Percentiles rank a stretch among this genome's conserved stretches.
Conservation (phyloP, 2,797 vertebrate species). For the Otus scops region DNA sequence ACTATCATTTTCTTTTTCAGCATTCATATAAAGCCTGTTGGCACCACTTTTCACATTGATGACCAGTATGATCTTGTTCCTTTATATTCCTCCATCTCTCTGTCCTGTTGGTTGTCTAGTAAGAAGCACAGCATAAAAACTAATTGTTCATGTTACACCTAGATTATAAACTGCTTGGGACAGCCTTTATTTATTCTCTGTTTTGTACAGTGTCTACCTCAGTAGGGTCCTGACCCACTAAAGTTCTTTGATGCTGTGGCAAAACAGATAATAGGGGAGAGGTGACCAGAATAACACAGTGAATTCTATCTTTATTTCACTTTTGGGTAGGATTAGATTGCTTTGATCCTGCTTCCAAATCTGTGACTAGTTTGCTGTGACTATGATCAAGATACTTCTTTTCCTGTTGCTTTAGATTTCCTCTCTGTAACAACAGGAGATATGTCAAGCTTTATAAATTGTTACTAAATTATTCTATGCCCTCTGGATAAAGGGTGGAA, state of each 20-base stretch:
- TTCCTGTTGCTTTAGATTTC: neutral
- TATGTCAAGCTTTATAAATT: slow-evolving; percentile 14
- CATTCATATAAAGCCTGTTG: neutral
- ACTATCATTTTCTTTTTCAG: neutral
- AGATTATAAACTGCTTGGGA: neutral
- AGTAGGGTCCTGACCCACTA: neutral
- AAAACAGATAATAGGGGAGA: neutral
- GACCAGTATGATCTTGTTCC: neutral
- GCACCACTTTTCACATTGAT: neutral
- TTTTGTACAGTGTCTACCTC: neutral
- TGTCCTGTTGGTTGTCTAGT: neutral
- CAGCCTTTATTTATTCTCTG: neutral
- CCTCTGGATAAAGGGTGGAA: neutral
- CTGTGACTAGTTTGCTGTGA: neutral
- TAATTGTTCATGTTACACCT: neutral
- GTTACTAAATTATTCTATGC: neutral
- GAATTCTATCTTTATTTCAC: neutral
- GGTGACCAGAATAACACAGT: neutral
- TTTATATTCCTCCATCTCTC: neutral
- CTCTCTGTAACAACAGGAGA: neutral
- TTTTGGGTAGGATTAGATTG: neutral
- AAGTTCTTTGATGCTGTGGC: neutral
- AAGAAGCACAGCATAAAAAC: neutral
- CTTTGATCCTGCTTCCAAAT: neutral
- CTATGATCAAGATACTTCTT: neutral